A percentile compares a stretch with the other conserved stretches of the same genome.
Evolutionary conservation across 2,888 invertebrate genomes (phyloP).

Genomic region (Plemyria rubiginata): DNA sequence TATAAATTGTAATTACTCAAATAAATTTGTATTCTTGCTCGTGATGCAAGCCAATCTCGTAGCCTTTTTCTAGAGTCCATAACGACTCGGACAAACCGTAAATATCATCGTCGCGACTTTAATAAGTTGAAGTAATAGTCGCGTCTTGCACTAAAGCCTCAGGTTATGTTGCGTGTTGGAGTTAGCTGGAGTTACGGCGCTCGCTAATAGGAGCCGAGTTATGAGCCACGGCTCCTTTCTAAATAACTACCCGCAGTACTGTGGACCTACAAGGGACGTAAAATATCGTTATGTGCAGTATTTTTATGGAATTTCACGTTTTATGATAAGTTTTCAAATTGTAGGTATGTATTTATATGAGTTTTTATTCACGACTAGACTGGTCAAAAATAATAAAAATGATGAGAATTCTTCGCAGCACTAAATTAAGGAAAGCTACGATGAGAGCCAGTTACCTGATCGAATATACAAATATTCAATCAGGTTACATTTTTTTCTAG

Average conservation of each 20-base stretch:
- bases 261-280: not conserved
- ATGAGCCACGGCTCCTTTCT: slow-evolving; percentile 1
- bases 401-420: too few species aligned
- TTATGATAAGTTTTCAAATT: not conserved
- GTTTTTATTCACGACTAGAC: too few species aligned
- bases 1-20: too few species aligned
- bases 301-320: slow-evolving; percentile 2
- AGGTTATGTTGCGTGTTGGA: not conserved
- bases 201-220: slow-evolving; percentile 27
- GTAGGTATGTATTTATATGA: too few species aligned
- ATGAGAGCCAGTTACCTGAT: too few species aligned
- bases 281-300: not conserved
- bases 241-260: slow-evolving; percentile 4
- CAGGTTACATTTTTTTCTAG: too few species aligned
- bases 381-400: too few species aligned
- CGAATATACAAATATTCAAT: too few species aligned
- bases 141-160: not conserved
- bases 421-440: too few species aligned
- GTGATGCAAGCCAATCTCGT: too few species aligned
- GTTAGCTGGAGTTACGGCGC: slow-evolving; percentile 16
- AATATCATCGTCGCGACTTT: not conserved
- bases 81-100: not conserved
- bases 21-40: too few species aligned
- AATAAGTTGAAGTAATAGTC: slow-evolving; percentile 4
- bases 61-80: too few species aligned